Conservation (phyloP, 2,797 vertebrate genomes). For the Characodon lateralis region DNA sequence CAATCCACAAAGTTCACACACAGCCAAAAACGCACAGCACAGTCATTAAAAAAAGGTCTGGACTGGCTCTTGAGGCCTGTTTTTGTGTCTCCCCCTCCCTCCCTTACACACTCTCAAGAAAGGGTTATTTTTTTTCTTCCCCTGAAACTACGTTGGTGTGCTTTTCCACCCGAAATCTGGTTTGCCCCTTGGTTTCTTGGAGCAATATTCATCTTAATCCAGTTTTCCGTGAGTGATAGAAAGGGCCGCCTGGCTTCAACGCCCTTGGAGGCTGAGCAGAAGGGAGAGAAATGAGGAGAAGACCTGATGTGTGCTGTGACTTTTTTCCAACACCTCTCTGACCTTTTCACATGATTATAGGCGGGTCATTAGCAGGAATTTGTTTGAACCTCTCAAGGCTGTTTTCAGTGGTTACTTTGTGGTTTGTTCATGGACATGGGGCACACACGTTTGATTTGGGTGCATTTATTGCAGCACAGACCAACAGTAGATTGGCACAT, state of each 20-base stretch:
- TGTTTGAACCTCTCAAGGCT: conserved; percentile 5
- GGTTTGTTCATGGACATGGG: neutral
- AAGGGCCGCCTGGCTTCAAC: conserved; percentile 30
- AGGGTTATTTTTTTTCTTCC: conserved; percentile 6
- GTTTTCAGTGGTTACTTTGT: conserved; percentile 14
- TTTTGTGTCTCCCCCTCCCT: conserved; percentile 35
- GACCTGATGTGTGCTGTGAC: conserved; percentile 14
- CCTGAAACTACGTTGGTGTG: conserved; percentile 26
- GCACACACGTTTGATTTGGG: conserved; percentile 6
- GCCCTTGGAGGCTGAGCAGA: conserved; percentile 42
- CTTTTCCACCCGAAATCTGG: conserved; percentile 37
- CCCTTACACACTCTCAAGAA: neutral
- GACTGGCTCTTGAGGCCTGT: conserved; percentile 46
- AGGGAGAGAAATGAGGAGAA: conserved; percentile 15
- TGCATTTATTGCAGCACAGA: neutral
- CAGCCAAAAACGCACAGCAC: conserved; percentile 59
- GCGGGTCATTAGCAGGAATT: conserved; percentile 21
- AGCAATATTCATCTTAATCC: conserved; percentile 68
- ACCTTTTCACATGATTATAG: conserved; percentile 52
- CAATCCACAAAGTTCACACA: conserved; percentile 71
- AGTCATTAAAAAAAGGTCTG: conserved; percentile 45
- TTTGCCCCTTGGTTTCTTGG: conserved; percentile 51
- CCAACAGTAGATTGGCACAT: neutral
- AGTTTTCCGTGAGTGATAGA: conserved; percentile 66
- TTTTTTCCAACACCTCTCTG: conserved; percentile 38